Conservation (phyloP, 2,797 vertebrate species). For the Caiman crocodilus region DNA sequence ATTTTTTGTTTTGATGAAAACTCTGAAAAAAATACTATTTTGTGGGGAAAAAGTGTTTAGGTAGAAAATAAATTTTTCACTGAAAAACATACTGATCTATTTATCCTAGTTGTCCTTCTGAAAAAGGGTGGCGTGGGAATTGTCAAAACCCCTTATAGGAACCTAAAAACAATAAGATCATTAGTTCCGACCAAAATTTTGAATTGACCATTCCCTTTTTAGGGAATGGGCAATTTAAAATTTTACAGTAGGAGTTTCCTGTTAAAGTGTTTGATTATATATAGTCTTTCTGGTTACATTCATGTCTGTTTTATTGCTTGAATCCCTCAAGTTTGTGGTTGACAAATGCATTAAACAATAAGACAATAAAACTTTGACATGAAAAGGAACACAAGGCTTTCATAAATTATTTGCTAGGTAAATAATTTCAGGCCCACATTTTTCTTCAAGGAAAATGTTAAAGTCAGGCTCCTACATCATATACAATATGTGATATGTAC, state of each 20-base stretch:
- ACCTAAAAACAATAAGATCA: neutral
- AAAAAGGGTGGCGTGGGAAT: neutral
- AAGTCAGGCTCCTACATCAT: neutral
- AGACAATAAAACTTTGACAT: constrained; percentile 32
- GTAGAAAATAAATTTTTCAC: neutral
- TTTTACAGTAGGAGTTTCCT: neutral
- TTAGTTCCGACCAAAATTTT: neutral
- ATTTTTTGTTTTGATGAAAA: neutral
- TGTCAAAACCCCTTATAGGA: neutral
- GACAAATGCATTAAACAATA: constrained; percentile 46
- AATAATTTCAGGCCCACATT: neutral
- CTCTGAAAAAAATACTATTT: neutral
- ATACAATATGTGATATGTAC: neutral
- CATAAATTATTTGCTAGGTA: constrained; percentile 50
- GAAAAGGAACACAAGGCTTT: constrained; percentile 9
- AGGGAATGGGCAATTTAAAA: neutral
- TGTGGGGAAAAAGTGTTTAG: neutral
- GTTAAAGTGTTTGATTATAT: neutral
- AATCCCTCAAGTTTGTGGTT: constrained; percentile 13
- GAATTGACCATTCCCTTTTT: neutral
- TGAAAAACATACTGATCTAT: neutral
- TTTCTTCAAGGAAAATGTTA: constrained; percentile 13
- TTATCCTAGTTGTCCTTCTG: neutral
- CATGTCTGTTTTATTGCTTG: constrained; percentile 1
- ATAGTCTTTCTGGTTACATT: neutral